A percentile compares a stretch with the other conserved stretches of the same genome.
Evolutionary conservation across 2,888 invertebrate genomes (phyloP).

Genomic region (Heliothis peltigera): DNA sequence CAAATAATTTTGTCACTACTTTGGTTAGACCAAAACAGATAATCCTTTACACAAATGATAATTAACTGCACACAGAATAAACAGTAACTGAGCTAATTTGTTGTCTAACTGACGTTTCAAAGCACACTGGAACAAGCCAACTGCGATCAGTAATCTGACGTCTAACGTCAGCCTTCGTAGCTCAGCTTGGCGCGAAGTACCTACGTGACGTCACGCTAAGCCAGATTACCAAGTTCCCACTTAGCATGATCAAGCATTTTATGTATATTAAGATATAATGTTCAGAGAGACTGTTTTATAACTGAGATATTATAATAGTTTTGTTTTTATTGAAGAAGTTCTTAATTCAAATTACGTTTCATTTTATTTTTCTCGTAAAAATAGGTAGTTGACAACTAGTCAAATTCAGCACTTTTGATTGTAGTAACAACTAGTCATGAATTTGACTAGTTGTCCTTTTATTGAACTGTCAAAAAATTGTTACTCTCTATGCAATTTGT

Average conservation of each 20-base stretch:
- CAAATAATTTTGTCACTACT: no score
- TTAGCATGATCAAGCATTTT: background rate
- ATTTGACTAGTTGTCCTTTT: no score
- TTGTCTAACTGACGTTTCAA: background rate
- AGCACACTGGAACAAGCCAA: background rate
- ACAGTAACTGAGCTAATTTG: background rate
- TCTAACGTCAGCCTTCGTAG: background rate
- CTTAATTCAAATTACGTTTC: no score
- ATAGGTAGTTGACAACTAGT: no score
- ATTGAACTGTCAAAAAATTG: no score
- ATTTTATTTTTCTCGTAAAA: no score
- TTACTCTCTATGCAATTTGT: no score
- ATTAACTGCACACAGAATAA: background rate
- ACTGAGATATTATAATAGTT: no score
- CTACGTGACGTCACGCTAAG: conserved; percentile 25
- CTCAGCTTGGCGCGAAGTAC: background rate
- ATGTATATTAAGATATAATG: background rate
- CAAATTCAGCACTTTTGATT: no score
- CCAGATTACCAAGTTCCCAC: background rate
- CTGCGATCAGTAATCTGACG: conserved; percentile 12
- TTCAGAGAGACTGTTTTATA: background rate
- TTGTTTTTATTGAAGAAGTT: background rate
- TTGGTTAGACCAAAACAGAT: no score
- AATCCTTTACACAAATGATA: background rate
- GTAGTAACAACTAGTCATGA: no score